Conservation (phyloP, 2,888 invertebrate genomes). For the Ferrisia virgata region DNA sequence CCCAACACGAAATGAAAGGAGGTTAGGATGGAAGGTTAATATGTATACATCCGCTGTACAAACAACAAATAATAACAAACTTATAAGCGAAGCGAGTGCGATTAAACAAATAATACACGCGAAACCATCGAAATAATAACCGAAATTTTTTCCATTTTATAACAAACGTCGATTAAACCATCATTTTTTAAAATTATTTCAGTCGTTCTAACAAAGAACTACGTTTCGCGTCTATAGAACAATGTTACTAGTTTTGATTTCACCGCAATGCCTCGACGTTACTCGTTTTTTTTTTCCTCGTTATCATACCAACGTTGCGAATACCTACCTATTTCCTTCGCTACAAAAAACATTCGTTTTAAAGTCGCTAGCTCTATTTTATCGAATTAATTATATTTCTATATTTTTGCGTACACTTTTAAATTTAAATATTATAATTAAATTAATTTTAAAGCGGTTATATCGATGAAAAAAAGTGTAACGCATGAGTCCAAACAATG, state of each 20-base stretch:
- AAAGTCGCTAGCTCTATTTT: no score
- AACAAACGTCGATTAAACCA: background rate
- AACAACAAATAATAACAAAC: constrained; percentile 34
- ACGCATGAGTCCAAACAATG: no score
- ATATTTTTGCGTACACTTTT: no score
- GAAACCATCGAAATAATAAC: background rate
- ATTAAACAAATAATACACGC: background rate
- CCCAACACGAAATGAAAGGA: constrained; percentile 44
- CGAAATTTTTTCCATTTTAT: background rate
- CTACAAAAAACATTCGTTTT: no score
- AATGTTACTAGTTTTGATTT: constrained; percentile 1
- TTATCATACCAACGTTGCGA: background rate
- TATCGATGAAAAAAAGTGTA: no score
- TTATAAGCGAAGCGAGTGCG: background rate
- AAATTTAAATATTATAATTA: no score
- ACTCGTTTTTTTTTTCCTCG: background rate
- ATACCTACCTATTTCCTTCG: background rate
- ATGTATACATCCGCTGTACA: constrained; percentile 62
- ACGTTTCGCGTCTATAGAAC: constrained; percentile 30
- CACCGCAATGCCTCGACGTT: constrained; percentile 15
- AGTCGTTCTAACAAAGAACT: constrained; percentile 15
- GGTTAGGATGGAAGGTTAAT: constrained; percentile 65
- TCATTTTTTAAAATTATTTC: background rate
- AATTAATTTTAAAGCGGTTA: no score
- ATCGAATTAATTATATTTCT: no score